A percentile compares a stretch with the other conserved stretches of the same genome.
These are phyloP conservation scores for Dicaeum eximium DNA, from an alignment of 2,113 vertebrate species.

Conservation along the genomic window DNA sequence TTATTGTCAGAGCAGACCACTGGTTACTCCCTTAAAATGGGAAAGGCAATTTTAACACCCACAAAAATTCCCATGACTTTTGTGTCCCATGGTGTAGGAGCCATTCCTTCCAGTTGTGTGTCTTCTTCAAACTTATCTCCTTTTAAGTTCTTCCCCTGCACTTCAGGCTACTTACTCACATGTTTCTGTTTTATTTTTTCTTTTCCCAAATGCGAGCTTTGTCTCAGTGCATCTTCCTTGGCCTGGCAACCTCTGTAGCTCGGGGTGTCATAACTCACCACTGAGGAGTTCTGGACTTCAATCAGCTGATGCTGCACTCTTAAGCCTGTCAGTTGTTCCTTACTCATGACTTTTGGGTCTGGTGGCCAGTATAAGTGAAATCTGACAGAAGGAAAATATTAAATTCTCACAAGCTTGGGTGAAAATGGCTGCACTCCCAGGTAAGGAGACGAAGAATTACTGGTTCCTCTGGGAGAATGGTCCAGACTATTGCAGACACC, in stretches of 20 bases:
- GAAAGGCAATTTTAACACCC: not conserved
- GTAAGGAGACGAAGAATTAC: not conserved
- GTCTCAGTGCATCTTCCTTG: not conserved
- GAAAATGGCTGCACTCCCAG: not conserved
- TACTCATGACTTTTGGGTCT: not conserved
- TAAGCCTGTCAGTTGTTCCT: not conserved
- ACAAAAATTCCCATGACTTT: not conserved
- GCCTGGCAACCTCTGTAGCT: not conserved
- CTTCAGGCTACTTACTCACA: not conserved
- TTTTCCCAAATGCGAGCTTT: fast-evolving
- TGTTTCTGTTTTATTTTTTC: not conserved
- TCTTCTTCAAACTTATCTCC: not conserved
- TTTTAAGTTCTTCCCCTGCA: not conserved
- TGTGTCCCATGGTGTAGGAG: fast-evolving
- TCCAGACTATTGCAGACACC: not conserved
- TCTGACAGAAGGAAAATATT: not conserved
- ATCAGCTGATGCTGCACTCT: not conserved
- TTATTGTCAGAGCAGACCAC: not conserved
- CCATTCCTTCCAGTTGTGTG: not conserved
- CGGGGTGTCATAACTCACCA: not conserved
- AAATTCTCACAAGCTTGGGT: not conserved
- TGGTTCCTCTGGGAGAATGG: not conserved
- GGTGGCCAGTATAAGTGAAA: not conserved
- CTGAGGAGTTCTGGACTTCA: not conserved
- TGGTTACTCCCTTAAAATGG: not conserved